These are phyloP conservation scores for Orgyia antiqua DNA, from an alignment of 2,888 invertebrate genomes.

Conservation along the genomic window DNA sequence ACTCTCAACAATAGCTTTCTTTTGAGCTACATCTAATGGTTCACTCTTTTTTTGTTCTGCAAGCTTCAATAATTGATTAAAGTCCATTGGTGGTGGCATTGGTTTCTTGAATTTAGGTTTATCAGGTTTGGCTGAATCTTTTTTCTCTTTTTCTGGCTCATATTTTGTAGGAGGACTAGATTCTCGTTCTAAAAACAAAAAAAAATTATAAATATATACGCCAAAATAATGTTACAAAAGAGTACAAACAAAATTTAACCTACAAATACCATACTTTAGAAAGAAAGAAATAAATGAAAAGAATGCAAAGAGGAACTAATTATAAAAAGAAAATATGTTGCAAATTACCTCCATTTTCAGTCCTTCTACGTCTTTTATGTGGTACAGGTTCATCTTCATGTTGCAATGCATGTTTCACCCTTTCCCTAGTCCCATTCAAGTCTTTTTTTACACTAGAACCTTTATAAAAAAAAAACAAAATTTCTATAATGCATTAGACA, in stretches of 20 bases:
- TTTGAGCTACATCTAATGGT: slow-evolving; percentile 77
- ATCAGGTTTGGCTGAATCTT: slow-evolving; percentile 52
- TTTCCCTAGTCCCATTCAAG: slow-evolving; percentile 81
- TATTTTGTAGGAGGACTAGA: slow-evolving; percentile 52
- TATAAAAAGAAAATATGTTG: too few relatives aligned
- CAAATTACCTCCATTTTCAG: slow-evolving; percentile 49
- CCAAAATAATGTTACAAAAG: too few relatives aligned
- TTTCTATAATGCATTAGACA: too few relatives aligned
- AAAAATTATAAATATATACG: too few relatives aligned
- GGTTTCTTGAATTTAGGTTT: slow-evolving; percentile 80
- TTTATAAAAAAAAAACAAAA: too few relatives aligned
- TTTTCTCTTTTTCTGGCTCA: slow-evolving; percentile 57
- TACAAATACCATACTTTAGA: too few relatives aligned
- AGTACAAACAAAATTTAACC: too few relatives aligned
- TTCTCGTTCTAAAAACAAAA: slow-evolving; percentile 35
- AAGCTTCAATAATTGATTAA: slow-evolving; percentile 86
- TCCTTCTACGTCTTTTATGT: slow-evolving; percentile 76
- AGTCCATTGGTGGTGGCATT: slow-evolving; percentile 87
- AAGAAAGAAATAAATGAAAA: too few relatives aligned
- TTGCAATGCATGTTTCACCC: slow-evolving; percentile 88
- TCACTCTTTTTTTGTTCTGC: slow-evolving; percentile 91
- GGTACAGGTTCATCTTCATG: slow-evolving; percentile 85
- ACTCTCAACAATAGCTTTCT: slow-evolving; percentile 58
- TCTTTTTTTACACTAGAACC: slow-evolving; percentile 56
- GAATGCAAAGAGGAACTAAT: too few relatives aligned